Evolutionary conservation across 2,797 vertebrate species (phyloP), one percentile per base, ranked within the genome.

Genomic region (Galaxias olidus): DNA sequence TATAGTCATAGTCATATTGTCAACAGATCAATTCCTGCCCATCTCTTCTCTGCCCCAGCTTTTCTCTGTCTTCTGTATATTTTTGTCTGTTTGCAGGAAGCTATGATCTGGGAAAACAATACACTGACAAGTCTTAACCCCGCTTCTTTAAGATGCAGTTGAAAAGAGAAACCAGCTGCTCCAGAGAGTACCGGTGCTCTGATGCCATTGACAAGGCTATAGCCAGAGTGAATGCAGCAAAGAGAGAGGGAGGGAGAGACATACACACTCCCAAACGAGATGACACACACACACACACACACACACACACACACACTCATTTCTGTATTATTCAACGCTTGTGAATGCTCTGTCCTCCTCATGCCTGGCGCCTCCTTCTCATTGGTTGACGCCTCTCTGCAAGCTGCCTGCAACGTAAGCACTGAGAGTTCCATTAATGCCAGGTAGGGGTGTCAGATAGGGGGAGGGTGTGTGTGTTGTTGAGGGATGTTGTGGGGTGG

Each of bases 311-410:
- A 49, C 5, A 49, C 14, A 49, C 6, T 49, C 10, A 30, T 57
- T 11, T 61, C 10, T 45, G 19, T 58, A 45, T 58, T 45, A 45
- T 58, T 45, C 59, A 69, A 56, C 72, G 59, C 79, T 76, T 74
- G 76, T 77, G 77, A 82, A 85, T 82, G 77, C 69, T 73, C 63
- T 56, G 19, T 69, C 73, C 71, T 78, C 82, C 72, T 69, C 45
- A 64, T 58, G 68, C 76, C 73, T 75, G 75, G 74, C 62, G 61
- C 70, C 45, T 54, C 15, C 44, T 54, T 85, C 65, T 66, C 72
- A 84, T 87, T 81, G 83, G 85, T 75, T 75, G 79, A 78, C 42
- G 71, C 75, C 78, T 82, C 83, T 86, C 79, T 83, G 83, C 84
- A 77, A 81, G 79, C 84, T 72, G 79, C 69, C 79, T 84, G 81